A percentile compares a stretch with the other conserved stretches of the same genome.
Conservation (phyloP, 2,113 vertebrate genomes). For the Tinamus guttatus region DNA sequence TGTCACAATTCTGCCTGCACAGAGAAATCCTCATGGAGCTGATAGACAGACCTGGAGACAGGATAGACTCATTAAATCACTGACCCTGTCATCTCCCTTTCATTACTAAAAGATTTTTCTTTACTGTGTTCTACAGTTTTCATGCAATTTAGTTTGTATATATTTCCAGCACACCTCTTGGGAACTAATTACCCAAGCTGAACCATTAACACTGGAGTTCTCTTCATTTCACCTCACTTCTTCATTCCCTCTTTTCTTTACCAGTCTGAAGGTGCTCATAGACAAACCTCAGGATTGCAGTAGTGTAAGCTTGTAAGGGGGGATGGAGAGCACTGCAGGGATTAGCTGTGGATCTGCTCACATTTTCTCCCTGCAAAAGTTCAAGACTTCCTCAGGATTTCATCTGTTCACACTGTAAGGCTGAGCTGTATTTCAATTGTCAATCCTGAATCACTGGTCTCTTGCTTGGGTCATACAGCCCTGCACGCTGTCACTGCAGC, state of each 20-base stretch:
- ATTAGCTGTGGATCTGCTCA: neutral
- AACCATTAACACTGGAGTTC: neutral
- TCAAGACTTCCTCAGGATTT: neutral
- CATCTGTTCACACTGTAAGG: neutral
- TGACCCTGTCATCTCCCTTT: neutral
- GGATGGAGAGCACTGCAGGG: neutral
- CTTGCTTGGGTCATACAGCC: neutral
- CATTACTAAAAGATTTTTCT: neutral
- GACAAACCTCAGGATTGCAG: accelerated
- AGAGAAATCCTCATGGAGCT: neutral
- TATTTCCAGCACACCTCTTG: neutral
- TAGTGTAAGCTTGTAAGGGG: neutral
- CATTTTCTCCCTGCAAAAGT: neutral
- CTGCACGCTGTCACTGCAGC: neutral
- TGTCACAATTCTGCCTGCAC: neutral
- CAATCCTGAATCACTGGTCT: neutral
- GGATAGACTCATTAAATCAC: neutral
- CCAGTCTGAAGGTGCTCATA: neutral
- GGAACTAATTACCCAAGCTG: neutral
- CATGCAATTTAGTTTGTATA: neutral
- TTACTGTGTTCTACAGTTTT: neutral
- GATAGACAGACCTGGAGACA: neutral
- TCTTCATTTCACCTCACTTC: neutral
- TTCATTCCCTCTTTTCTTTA: neutral
- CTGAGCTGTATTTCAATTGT: neutral